These are phyloP conservation scores for Meteorus colon DNA, from an alignment of 2,888 invertebrate species.

Conservation along the genomic window DNA sequence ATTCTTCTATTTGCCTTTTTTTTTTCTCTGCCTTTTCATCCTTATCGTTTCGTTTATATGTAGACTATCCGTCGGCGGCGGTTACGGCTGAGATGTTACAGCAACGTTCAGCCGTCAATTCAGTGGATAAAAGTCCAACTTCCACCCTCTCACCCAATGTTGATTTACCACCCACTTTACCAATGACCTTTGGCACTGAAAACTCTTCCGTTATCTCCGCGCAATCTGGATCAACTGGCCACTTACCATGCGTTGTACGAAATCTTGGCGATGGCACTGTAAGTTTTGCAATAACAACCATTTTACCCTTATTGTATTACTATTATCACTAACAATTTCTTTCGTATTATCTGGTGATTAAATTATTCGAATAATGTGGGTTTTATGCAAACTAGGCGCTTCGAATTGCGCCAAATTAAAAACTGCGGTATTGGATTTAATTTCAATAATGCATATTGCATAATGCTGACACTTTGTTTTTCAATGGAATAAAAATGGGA, in stretches of 20 bases:
- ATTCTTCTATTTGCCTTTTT: not conserved
- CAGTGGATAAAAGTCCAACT: conserved; percentile 62
- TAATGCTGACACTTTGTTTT: not conserved
- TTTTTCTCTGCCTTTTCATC: conserved; percentile 40
- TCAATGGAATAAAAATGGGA: not conserved
- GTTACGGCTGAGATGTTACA: conserved; percentile 66
- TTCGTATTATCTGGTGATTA: not conserved
- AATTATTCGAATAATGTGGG: not conserved
- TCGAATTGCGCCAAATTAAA: not conserved
- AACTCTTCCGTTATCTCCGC: conserved; percentile 88
- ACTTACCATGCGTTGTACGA: conserved; percentile 88
- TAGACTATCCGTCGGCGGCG: conserved; percentile 59
- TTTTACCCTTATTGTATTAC: not conserved
- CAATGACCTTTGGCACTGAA: conserved; percentile 86
- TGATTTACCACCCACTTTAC: conserved; percentile 73
- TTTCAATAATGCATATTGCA: conserved; percentile 9
- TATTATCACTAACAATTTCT: not conserved
- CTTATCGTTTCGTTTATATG: conserved; percentile 40
- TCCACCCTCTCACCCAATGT: conserved; percentile 60
- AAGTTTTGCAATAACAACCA: conserved; percentile 73
- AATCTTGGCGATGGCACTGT: conserved; percentile 92
- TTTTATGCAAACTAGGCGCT: not conserved
- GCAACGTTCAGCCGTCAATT: conserved; percentile 60
- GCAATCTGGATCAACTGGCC: conserved; percentile 88
- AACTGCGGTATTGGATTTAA: not conserved